Conservation (phyloP, 2,888 invertebrate genomes). For the Aethes cnicana region DNA sequence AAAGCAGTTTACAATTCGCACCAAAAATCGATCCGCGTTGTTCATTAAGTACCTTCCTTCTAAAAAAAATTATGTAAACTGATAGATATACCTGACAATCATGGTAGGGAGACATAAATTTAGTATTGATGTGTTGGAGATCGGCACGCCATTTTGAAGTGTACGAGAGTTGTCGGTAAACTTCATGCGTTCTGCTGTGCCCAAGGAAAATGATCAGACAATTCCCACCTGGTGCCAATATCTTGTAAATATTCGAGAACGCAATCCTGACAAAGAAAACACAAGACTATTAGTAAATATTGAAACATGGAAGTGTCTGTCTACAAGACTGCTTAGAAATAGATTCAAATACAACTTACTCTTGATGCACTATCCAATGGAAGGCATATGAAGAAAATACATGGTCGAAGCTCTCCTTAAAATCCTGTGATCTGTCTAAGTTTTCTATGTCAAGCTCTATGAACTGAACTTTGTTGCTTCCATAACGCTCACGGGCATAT, state of each 20-base stretch:
- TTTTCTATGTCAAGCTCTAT: conserved; percentile 8
- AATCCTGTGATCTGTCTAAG: conserved; percentile 1
- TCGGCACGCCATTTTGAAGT: conserved; percentile 68
- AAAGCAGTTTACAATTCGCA: too few relatives aligned
- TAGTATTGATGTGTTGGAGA: neutral
- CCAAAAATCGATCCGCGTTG: too few relatives aligned
- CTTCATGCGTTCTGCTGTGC: conserved; percentile 83
- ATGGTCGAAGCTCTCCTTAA: conserved; percentile 22
- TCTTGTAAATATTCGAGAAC: conserved; percentile 72
- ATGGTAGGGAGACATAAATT: conserved; percentile 6
- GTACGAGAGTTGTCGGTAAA: conserved; percentile 79
- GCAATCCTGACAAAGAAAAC: conserved; percentile 63
- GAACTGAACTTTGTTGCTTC: conserved; percentile 4
- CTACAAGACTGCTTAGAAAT: neutral
- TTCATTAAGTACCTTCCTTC: neutral
- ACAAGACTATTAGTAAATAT: too few relatives aligned
- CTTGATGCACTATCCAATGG: conserved; percentile 24
- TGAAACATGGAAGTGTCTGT: too few relatives aligned
- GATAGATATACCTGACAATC: conserved; percentile 11
- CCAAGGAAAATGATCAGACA: conserved; percentile 84
- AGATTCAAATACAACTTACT: conserved; percentile 12
- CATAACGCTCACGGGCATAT: conserved; percentile 14
- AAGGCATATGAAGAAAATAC: conserved; percentile 24
- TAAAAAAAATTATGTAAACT: neutral
- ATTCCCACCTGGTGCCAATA: conserved; percentile 85